A percentile compares a stretch with the other conserved stretches of the same genome.
Conservation (phyloP, 2,797 vertebrate species). For the Bradypodion pumilum region DNA sequence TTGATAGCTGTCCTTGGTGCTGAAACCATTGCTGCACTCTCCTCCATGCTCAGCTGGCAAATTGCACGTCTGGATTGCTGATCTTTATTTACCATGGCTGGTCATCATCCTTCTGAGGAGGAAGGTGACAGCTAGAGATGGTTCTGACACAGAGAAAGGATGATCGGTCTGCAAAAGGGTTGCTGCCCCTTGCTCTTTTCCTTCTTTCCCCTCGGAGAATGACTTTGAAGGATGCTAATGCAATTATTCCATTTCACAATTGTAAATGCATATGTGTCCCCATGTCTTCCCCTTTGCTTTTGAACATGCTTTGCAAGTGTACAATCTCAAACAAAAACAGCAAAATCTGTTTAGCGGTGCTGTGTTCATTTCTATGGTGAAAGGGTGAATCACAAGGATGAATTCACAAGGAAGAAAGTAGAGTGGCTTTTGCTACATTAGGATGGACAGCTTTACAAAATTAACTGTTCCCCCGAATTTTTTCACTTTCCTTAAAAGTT, state of each 20-base stretch:
- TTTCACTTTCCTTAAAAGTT: no score
- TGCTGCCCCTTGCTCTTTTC: background rate
- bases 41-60: background rate
- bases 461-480: no score
- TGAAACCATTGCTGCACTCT: background rate
- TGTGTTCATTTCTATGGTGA: background rate
- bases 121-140: background rate
- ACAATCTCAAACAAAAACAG: background rate
- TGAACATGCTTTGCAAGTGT: background rate
- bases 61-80: background rate
- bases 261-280: background rate
- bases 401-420: background rate
- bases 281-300: background rate
- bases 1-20: conserved; percentile 1
- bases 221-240: background rate
- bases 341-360: background rate
- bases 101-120: background rate
- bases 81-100: no score
- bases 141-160: background rate
- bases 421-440: background rate
- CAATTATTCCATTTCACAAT: background rate
- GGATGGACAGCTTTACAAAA: background rate
- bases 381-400: background rate
- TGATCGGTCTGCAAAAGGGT: background rate
- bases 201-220: background rate